phyloP scores from a whole-genome alignment of 2,113 vertebrate genomes.

The Dryoscopus gambensis region DNA sequence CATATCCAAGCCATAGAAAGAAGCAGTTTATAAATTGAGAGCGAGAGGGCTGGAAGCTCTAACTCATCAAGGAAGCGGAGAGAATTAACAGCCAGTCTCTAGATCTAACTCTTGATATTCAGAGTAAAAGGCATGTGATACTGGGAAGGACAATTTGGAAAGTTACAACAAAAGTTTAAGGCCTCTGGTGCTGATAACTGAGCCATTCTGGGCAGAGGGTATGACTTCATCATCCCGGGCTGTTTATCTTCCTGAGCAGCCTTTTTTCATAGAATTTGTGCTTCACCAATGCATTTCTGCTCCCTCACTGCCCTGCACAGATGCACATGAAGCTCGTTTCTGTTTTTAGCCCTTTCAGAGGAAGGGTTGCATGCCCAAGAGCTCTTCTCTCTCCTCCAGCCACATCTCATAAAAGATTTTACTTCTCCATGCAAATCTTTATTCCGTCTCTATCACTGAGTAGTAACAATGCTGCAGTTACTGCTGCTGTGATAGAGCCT shows the following conservation, averaged over 20 bases:
- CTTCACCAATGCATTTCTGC: not conserved
- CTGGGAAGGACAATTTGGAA: not conserved
- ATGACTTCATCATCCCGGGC: not conserved
- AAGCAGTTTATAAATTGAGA: not conserved
- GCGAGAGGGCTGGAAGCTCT: not conserved
- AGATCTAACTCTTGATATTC: constrained; percentile 18
- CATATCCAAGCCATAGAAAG: not conserved
- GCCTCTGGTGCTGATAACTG: constrained; percentile 10
- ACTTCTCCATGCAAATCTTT: not conserved
- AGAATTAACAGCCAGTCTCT: not conserved
- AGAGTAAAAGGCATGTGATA: constrained; percentile 6
- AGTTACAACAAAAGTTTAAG: constrained; percentile 36
- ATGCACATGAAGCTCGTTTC: not conserved
- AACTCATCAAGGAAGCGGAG: not conserved
- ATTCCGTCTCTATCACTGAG: not conserved
- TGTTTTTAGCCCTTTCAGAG: not conserved
- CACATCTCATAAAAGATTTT: not conserved
- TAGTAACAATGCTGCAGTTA: not conserved
- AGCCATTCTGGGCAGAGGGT: not conserved
- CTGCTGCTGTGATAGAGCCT: not conserved
- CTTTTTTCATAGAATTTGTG: not conserved
- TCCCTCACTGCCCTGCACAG: not conserved
- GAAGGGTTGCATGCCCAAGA: not conserved
- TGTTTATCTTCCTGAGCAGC: constrained; percentile 14
- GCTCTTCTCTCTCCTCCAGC: not conserved